These are phyloP conservation scores for Chrysogorgia sp. DNA, from an alignment of 92 coral and sea anemone genomes.

Conservation along the genomic window DNA sequence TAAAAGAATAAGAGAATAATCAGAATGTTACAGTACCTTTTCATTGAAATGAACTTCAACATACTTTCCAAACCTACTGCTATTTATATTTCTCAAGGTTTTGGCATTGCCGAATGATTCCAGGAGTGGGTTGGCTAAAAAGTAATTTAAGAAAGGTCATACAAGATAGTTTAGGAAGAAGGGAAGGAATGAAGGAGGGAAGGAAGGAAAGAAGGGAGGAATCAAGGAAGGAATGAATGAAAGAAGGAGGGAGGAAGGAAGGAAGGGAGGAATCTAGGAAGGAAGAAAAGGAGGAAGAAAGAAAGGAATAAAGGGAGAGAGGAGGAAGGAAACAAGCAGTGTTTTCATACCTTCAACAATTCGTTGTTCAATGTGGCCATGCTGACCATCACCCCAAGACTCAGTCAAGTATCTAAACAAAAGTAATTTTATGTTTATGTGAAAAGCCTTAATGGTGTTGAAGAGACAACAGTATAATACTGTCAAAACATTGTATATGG, in stretches of 20 bases:
- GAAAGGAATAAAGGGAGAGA: not conserved
- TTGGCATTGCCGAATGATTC: conserved; percentile 99
- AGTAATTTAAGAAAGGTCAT: not conserved
- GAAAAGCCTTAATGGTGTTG: no score
- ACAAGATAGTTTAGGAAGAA: no score
- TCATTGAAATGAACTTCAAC: conserved; percentile 97
- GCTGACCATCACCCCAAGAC: conserved; percentile 98
- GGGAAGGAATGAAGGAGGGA: not conserved
- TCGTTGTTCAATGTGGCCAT: conserved; percentile 95
- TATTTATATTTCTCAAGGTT: conserved; percentile 88
- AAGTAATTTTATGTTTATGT: no score
- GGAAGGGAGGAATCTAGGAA: not conserved
- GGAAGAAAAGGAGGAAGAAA: not conserved
- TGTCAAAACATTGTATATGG: no score
- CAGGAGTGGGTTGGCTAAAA: conserved; percentile 86
- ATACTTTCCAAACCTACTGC: conserved; percentile 97
- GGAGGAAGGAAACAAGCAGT: not conserved
- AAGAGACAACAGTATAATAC: no score
- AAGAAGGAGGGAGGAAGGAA: not conserved
- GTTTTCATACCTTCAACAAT: conserved; percentile 81
- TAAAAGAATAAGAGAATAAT: not conserved
- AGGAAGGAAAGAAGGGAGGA: not conserved
- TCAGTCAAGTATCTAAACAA: conserved; percentile 84
- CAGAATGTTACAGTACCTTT: conserved; percentile 60
- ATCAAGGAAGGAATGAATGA: no score